Conservation (phyloP, 2,113 vertebrate genomes). For the Clarias batrachus region DNA sequence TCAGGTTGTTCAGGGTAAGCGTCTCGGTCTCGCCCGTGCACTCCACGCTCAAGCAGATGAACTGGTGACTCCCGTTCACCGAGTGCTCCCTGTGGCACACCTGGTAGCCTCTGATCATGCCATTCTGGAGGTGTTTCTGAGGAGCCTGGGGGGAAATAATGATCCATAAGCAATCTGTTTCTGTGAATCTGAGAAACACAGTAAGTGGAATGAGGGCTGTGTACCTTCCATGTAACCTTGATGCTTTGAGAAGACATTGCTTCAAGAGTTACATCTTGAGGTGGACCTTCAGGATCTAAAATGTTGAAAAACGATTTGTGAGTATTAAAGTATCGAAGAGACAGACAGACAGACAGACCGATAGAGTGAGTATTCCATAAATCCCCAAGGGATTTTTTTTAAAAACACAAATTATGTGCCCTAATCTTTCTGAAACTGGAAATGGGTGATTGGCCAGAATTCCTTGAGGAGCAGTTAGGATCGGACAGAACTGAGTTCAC, state of each 20-base stretch:
- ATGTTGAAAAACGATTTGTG: slow-evolving; percentile 1
- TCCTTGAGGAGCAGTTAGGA: neutral
- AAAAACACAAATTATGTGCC: too few relatives aligned
- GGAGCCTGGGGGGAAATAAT: slow-evolving; percentile 73
- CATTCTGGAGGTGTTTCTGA: slow-evolving; percentile 94
- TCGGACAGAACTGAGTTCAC: neutral
- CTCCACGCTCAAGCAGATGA: slow-evolving; percentile 94
- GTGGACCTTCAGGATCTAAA: slow-evolving; percentile 95
- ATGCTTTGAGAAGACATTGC: slow-evolving; percentile 96
- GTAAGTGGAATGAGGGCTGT: slow-evolving; percentile 22
- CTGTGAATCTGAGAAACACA: neutral
- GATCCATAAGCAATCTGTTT: neutral
- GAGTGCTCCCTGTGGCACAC: slow-evolving; percentile 97
- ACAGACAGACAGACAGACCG: neutral
- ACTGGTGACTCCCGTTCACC: slow-evolving; percentile 92
- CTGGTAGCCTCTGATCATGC: slow-evolving; percentile 94
- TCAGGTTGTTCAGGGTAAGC: slow-evolving; percentile 91
- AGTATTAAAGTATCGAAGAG: neutral
- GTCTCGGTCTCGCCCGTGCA: slow-evolving; percentile 91
- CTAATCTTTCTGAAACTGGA: neutral
- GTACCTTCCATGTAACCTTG: slow-evolving; percentile 95
- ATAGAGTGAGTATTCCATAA: too few relatives aligned
- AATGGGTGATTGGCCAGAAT: neutral
- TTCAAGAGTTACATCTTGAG: slow-evolving; percentile 94
- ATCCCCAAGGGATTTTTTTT: too few relatives aligned